phyloP scores from a whole-genome alignment of 2,888 invertebrate species.

The Tenthredo mesomela region DNA sequence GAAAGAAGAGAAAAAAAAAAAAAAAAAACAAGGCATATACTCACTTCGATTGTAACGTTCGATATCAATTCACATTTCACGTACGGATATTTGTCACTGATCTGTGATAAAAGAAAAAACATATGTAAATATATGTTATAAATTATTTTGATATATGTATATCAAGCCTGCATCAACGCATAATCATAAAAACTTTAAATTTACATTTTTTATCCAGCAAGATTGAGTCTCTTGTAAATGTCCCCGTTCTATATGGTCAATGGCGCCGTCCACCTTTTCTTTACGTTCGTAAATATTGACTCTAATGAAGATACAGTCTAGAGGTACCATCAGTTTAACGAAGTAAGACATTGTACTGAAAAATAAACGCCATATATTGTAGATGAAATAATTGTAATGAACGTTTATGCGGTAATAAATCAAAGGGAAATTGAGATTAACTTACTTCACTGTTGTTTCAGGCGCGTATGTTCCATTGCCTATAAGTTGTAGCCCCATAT shows the following conservation, averaged over 20 bases:
- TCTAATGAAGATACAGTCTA: neutral
- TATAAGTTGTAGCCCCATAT: neutral
- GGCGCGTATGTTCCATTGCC: neutral
- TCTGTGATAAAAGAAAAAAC: neutral
- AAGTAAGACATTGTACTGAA: neutral
- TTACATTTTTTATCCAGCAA: neutral
- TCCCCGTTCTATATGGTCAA: neutral
- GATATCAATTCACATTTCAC: neutral
- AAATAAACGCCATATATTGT: neutral
- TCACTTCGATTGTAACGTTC: neutral
- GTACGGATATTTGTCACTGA: neutral
- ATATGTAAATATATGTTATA: no score
- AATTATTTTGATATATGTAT: no score
- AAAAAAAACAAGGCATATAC: no score
- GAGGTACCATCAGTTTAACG: neutral
- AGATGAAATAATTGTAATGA: no score
- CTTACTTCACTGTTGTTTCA: neutral
- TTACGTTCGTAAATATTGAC: neutral
- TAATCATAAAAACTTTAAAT: no score
- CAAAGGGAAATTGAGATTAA: neutral
- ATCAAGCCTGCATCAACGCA: no score
- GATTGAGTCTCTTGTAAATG: neutral
- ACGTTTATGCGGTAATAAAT: no score
- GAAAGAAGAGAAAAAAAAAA: neutral
- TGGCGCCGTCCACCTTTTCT: neutral